Conservation (phyloP, 2,797 vertebrate genomes). For the Acanthurus leucopareius region DNA sequence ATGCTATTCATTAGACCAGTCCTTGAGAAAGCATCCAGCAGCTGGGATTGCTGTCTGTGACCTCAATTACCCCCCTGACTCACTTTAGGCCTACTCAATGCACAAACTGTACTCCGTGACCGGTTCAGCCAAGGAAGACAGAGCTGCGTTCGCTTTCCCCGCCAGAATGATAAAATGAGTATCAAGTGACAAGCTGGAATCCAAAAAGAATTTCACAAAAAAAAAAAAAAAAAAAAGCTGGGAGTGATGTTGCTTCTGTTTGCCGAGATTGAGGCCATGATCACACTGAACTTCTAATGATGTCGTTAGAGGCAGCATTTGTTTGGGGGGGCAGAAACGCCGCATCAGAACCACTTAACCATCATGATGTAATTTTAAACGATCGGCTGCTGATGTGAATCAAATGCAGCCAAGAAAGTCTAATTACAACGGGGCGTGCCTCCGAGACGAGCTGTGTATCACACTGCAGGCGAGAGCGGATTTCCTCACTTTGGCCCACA, state of each 20-base stretch:
- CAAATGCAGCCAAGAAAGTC: constrained; percentile 11
- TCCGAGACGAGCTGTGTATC: constrained; percentile 23
- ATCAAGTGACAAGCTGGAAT: constrained; percentile 45
- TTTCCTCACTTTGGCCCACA: constrained; percentile 26
- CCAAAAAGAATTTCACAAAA: constrained; percentile 13
- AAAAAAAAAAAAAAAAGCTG: neutral
- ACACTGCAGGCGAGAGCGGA: constrained; percentile 19
- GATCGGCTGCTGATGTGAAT: constrained; percentile 36
- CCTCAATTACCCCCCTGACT: constrained; percentile 73
- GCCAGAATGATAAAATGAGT: constrained; percentile 57
- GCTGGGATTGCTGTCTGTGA: constrained; percentile 73
- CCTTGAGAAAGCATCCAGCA: constrained; percentile 68
- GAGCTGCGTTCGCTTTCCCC: constrained; percentile 1
- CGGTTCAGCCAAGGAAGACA: constrained; percentile 23
- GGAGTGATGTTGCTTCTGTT: constrained; percentile 31
- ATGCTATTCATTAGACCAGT: constrained; percentile 77
- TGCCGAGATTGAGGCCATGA: neutral
- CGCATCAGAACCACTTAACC: constrained; percentile 35
- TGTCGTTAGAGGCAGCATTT: constrained; percentile 21
- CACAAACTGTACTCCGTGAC: constrained; percentile 35
- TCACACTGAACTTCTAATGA: neutral
- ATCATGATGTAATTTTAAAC: constrained; percentile 32
- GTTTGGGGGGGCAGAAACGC: neutral
- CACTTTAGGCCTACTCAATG: constrained; percentile 48
- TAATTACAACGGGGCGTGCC: constrained; percentile 7